Base-by-base conservation (phyloP, 2,888 invertebrate species). In the Leptinotarsa peninsularis region DNA sequence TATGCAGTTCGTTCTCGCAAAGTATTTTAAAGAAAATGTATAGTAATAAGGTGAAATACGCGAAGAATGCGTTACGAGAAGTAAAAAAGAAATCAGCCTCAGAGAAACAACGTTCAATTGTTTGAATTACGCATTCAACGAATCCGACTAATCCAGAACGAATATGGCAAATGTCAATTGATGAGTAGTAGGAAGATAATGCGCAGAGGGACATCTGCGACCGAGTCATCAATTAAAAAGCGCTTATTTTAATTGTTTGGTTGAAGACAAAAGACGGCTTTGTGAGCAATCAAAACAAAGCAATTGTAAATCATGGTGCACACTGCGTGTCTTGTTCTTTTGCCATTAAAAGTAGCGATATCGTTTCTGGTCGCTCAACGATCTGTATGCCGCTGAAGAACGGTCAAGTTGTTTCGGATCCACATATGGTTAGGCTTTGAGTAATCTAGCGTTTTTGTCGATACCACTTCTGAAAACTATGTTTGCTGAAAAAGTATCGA, bases 201-300 rank as follows among this genome's bases (percentile, higher is more conserved):
- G 58, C 43, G 49, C 66, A 10, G 52, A 49, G 50, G 69, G 70
- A 67, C 76, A 76, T 76, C 76, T 75, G 75, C 70, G 49, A 70
- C 50, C 58, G 56, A 70, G 73, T 71, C 76, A 73, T 76, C 76
- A 76, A 76, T 76, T 76, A 76, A 76, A 72, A 70, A 72, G 76
- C 63, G 72, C 76, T 69, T 66, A 70, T 73, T 76, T 76, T 73
- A 76, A 76, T 76, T 73, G 71, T 67, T 67, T 49, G 33, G 50
- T n/a, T 15, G 52, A 56, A 63, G 73, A 76, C 76, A 76, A 73
- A 74, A 76, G 73, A 73, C 76, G 58, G 73, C 73, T 71, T 76
- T 73, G 76, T 76, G 73, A 63, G 73, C 67, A 73, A 76, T 73
- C 73, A 71, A 76, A 76, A 73, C 76, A 76, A 76, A 71, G 73